Percentiles rank a stretch among this genome's conserved stretches.
Conservation (phyloP, 2,113 vertebrate genomes). For the Apaloderma vittatum region DNA sequence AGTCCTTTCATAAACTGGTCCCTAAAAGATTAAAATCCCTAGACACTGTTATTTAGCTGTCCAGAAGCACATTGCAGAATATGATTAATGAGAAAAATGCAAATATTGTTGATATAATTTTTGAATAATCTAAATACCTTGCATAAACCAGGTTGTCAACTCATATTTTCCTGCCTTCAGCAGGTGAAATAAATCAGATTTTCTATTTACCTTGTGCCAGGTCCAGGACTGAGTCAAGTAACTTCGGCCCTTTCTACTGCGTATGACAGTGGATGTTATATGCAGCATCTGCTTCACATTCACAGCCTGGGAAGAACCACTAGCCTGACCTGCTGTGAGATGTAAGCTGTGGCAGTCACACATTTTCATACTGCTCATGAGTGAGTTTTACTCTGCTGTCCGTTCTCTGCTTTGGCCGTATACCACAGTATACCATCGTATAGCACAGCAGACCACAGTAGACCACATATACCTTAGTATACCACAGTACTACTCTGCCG, state of each 20-base stretch:
- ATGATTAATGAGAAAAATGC: constrained; percentile 18
- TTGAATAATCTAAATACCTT: neutral
- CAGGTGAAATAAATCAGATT: neutral
- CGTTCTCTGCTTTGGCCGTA: neutral
- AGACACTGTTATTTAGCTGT: neutral
- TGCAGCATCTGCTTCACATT: neutral
- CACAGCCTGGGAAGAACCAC: neutral
- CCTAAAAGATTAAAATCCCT: constrained; percentile 36
- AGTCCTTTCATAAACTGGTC: constrained; percentile 10
- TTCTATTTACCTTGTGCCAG: neutral
- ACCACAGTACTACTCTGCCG: neutral
- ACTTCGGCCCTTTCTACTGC: neutral
- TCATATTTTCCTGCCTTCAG: neutral
- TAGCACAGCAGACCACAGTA: too few relatives aligned
- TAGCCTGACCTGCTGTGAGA: neutral
- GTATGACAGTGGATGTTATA: neutral
- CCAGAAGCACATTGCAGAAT: neutral
- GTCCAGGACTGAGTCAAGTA: neutral
- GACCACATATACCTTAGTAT: too few relatives aligned
- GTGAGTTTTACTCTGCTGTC: neutral
- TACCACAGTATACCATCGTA: too few relatives aligned
- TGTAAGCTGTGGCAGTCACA: neutral
- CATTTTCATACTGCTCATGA: neutral
- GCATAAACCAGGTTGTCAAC: neutral
- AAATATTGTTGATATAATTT: neutral